Base-by-base conservation (phyloP, 2,888 invertebrate genomes). In the Pteria penguin region DNA sequence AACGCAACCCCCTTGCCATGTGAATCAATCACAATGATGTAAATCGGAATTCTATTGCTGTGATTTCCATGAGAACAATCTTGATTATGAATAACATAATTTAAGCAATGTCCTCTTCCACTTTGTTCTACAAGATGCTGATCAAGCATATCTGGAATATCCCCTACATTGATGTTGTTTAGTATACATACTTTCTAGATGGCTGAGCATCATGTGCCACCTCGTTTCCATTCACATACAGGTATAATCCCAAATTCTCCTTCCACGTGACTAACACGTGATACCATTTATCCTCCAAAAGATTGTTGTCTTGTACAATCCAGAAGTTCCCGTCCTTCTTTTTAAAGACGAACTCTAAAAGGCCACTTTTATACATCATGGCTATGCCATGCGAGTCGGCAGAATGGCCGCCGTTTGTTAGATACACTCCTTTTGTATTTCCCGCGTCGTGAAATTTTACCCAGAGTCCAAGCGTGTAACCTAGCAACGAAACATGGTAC, bases 371-470 rank as follows among this genome's bases (percentile, higher is more conserved):
- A 81, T 92, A 91, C 65, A 83, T 74, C 90, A 91, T 88, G 68
- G 91, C 91, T 4, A 92, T 87, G 11, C 92, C 92, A 80, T 92
- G 90, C 29, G 86, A 87, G 55, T 84, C 76, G 1, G 78, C 52
- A 11, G 77, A 80, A 75, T 92, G 90, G 11, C 90, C 92, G 0
- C 92, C 92, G 76, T 91, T 92, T 18, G 90, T 89, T 66, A 92
- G 75, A 79, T 89, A 90, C 4, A 91, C 87, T 3, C 84, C 87
- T 54, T 87, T 83, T 14, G 81, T 80, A 24, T 81, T 75, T 24
- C 82, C 83, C 1, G 84, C 82, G n/a, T 81, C 72, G 22, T 84
- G 83, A 70, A 91, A 89, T 72, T 88, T 86, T 24, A 90, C 32
- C 91, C 91, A 91, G 76, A 91, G 79, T 3, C 87, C 84, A 24